phyloP scores from a whole-genome alignment of 2,113 vertebrate species.

The Dicerorhinus sumatrensis region DNA sequence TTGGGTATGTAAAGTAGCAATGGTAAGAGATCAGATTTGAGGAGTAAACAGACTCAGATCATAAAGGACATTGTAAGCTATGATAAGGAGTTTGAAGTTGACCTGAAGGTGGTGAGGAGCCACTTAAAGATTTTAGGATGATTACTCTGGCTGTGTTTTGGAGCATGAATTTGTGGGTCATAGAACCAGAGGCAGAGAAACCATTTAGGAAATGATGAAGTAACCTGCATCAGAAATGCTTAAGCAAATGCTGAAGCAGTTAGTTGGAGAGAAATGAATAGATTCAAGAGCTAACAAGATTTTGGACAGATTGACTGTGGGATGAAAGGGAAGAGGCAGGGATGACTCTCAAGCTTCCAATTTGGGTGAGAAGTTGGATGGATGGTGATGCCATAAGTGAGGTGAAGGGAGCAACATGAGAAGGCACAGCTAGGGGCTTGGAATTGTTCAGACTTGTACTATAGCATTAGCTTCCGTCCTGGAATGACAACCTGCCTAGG shows the following conservation, averaged over 20 bases:
- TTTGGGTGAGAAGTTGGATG: no score
- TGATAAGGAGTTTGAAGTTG: neutral
- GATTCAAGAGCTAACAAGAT: neutral
- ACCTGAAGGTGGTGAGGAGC: neutral
- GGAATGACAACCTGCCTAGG: neutral
- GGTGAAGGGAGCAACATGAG: neutral
- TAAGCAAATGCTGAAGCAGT: neutral
- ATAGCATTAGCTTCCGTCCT: neutral
- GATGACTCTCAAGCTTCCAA: neutral
- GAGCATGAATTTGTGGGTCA: neutral
- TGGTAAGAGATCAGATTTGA: neutral
- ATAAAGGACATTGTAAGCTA: neutral
- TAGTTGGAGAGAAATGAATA: neutral
- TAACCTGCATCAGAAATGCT: neutral
- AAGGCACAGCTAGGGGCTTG: neutral
- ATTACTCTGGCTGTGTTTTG: neutral
- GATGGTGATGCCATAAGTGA: neutral
- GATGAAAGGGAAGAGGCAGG: neutral
- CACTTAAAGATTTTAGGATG: neutral
- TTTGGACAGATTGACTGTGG: neutral
- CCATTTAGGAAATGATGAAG: neutral
- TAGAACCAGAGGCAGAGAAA: neutral
- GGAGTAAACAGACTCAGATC: neutral
- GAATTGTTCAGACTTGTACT: neutral
- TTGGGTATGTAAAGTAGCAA: neutral